Evolutionary conservation across 2,113 vertebrate species (phyloP), one percentile per base, ranked within the genome.

Genomic region (Clarias gariepinus): DNA sequence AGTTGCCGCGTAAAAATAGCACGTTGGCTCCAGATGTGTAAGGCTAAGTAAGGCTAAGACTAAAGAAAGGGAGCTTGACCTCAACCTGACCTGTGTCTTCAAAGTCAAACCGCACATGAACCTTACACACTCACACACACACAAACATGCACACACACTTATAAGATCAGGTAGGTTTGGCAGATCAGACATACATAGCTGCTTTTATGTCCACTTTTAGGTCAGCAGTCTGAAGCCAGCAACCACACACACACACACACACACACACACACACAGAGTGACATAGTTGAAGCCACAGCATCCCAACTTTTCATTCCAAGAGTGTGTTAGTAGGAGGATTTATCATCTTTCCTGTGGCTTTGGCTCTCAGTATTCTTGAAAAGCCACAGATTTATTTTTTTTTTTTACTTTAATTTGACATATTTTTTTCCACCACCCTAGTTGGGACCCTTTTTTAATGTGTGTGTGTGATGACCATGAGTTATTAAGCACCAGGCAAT

Each of bases 11-110:
- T 83, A 89, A 90, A 78, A 87, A 86, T 79, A 86, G 83, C 91
- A 91, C 87, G 90, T 91, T 91, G 90, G 89, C 36, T 91, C 92
- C 94, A 95, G 91, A 94, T 94, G 93, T 93, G 90, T 88, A 88
- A 28, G 19, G 55, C 30, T 55, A 55, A 33, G 90, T 88, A 88
- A 28, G 19, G 55, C 30, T 55, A 55, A 33, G 60, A 60, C 60
- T 68, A 73, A 47, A 64, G 87, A 71, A 63, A 83, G 55, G 81
- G 77, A 18, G 30, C 60, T 81, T 86, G 89, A 88, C 83, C 90
- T 87, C 60, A 36, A 19, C 15, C 23, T 88, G 83, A 91, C 89
- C 87, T 84, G 78, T 41, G 58, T 25, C 28, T 76, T 83, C 66
- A 83, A 82, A 81, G 77, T 58, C 68, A 33, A 30, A 76, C 69